phyloP scores from a whole-genome alignment of 2,888 invertebrate genomes.

The Agonopterix alstromeriana region DNA sequence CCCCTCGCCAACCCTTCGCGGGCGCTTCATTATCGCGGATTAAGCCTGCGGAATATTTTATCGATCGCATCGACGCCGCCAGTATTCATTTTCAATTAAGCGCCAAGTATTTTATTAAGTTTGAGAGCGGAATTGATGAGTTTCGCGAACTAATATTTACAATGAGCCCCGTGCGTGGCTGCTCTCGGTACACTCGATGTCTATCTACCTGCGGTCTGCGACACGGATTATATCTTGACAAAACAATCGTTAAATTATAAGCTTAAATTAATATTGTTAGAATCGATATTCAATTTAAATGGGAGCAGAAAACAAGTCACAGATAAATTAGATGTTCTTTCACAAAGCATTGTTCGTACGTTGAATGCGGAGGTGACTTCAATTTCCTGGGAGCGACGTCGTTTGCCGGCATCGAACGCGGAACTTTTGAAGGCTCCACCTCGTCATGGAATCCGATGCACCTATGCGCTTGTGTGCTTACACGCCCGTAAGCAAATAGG shows the following conservation, averaged over 20 bases:
- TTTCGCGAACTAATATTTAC: conserved; percentile 76
- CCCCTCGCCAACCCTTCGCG: conserved; percentile 71
- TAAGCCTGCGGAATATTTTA: conserved; percentile 75
- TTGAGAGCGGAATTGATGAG: conserved; percentile 74
- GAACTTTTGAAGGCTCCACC: conserved; percentile 61
- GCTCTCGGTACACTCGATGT: conserved; percentile 16
- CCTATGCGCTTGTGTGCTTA: conserved; percentile 52
- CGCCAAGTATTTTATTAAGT: conserved; percentile 77
- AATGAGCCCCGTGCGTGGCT: conserved; percentile 59
- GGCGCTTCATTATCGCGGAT: conserved; percentile 74
- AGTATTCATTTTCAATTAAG: conserved; percentile 78
- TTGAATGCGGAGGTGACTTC: conserved; percentile 64
- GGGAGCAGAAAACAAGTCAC: conserved; percentile 48
- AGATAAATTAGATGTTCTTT: conserved; percentile 74
- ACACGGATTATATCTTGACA: conserved; percentile 9
- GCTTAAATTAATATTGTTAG: conserved; percentile 14
- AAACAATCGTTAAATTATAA: conserved; percentile 5
- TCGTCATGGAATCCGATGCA: conserved; percentile 62
- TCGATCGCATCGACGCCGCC: conserved; percentile 65
- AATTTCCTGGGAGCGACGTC: conserved; percentile 64
- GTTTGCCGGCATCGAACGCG: conserved; percentile 46
- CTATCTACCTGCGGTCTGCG: conserved; percentile 30
- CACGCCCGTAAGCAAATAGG: conserved; percentile 56
- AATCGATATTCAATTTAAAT: conserved; percentile 73
- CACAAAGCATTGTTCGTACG: conserved; percentile 67